Evolutionary conservation across 2,797 vertebrate species (phyloP).

Genomic region (Crypturellus tataupa): DNA sequence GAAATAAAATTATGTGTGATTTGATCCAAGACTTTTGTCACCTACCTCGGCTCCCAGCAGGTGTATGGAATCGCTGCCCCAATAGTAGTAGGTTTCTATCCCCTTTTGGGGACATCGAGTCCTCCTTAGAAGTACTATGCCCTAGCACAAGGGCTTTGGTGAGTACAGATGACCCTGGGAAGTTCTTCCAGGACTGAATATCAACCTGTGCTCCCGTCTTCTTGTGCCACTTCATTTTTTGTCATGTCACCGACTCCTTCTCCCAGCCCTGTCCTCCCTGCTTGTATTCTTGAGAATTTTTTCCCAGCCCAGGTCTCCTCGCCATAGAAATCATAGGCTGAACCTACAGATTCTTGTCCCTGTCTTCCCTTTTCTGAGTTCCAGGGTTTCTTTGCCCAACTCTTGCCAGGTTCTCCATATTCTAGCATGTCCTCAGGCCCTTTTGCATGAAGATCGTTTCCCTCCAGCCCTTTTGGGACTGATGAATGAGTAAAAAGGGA

Average conservation of each 20-base stretch:
- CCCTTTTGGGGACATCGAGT: too few relatives aligned
- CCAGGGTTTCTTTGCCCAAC: background rate
- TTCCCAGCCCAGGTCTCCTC: background rate
- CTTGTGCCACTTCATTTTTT: rapidly evolving
- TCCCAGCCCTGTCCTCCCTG: rapidly evolving
- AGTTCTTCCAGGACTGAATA: background rate
- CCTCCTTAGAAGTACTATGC: background rate
- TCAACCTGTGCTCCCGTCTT: background rate
- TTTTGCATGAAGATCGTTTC: background rate
- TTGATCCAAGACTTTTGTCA: background rate
- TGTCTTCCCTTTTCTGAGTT: background rate
- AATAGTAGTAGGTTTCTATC: background rate
- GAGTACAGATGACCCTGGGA: background rate
- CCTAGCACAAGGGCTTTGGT: background rate
- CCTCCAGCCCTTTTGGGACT: background rate
- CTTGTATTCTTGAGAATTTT: background rate
- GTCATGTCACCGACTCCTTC: background rate
- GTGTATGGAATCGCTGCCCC: too few relatives aligned
- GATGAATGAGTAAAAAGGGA: too few relatives aligned
- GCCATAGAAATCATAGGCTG: background rate
- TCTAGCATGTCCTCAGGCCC: background rate
- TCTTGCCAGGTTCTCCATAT: background rate
- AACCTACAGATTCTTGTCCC: background rate
- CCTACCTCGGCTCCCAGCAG: background rate
- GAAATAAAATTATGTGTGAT: background rate